Base-by-base conservation (phyloP, 1,140 invertebrate genomes). In the Aphidius ervi region DNA sequence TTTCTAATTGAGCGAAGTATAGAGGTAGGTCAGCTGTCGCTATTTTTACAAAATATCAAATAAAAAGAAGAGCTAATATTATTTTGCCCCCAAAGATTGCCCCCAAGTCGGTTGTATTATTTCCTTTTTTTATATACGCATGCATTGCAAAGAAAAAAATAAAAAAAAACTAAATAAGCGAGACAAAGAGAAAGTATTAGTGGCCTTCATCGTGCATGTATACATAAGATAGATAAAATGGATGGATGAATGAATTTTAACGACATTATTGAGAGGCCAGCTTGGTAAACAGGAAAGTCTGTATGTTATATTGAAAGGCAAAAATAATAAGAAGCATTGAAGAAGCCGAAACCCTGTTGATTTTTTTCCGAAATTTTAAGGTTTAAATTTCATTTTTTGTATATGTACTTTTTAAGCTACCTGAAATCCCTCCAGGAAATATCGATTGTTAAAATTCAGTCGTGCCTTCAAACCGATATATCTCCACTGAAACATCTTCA, bases 191-290 rank as follows among this genome's bases (percentile, higher is more conserved):
- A 31, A 31, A 31, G 23, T 31, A 48, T 46, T 4, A 10, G 9
- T 10, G 42, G 42, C 9, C 42, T 43, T 40, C 39, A 5, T 23
- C 7, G 49, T 31, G n/a, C 39, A 16, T 40, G 52, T 37, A 37
- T 54, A 31, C 52, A 42, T 54, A 7, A 40, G 8, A 9, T 41
- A 54, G n/a, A 54, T 54, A 31, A 54, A 56, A 46, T 50, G 56
- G 45, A 43, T 64, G 48, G 46, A 41, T 49, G 41, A 62, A 40
- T 53, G 52, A 20, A 63, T 62, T 66, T 64, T 64, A 66, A 64
- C 63, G 65, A 64, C 63, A 60, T 66, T 64, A 66, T 66, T 64
- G 65, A 60, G 65, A 31, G 23, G 61, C 61, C 62, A 62, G 62
- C 62, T 66, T 62, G 56, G 65, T 64, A 64, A 64, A 66, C 60